Evolutionary conservation across 2,113 vertebrate genomes (phyloP), one percentile per base, ranked within the genome.

Genomic region (Prinia subflava): DNA sequence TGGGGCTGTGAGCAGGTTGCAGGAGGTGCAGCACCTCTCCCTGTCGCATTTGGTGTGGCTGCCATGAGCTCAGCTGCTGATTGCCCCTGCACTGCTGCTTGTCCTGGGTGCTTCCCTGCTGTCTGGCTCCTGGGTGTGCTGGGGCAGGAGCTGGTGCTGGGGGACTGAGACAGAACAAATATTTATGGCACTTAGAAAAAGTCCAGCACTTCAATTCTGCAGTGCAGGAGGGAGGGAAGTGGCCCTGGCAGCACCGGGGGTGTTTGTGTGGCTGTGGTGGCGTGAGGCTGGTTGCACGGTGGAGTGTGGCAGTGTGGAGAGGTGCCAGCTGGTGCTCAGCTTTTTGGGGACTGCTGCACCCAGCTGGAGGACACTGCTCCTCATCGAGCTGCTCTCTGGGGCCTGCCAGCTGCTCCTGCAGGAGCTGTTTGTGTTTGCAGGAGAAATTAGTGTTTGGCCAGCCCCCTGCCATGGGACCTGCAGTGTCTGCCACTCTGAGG

Each of bases 381-480:
- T 83, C 30, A 1, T 50, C 2, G 0, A 10, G 3, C 27, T 27
- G 68, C 53, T 73, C 13, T 0, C 49, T 8, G 2, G 63, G 63
- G 41, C 49, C 39, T 5, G 9, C 39, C 57, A 60, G 67, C 41
- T 73, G 31, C 73, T 83, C 41, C 41, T 8, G 0, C 35, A 15
- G 80, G 71, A 91, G 22, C 14, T 35, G 20, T 42, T 92, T 13
- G 21, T 33, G 75, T 88, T 90, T 56, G 73, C 68, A 60, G 81
- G 39, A 80, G 76, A 87, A 56, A 41, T 56, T 1, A 8, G 20
- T 10, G 20, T 41, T 77, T 7, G 3, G 21, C 33, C 39, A 83
- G 59, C 12, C 11, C 25, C 0, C 1, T 68, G 44, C 75, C 11
- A 0, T 11, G 50, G 53, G 12, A 30, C 42, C 2, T 1, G 60